phyloP scores from a whole-genome alignment of 2,888 invertebrate species.

The Polyommatus iphigenia region DNA sequence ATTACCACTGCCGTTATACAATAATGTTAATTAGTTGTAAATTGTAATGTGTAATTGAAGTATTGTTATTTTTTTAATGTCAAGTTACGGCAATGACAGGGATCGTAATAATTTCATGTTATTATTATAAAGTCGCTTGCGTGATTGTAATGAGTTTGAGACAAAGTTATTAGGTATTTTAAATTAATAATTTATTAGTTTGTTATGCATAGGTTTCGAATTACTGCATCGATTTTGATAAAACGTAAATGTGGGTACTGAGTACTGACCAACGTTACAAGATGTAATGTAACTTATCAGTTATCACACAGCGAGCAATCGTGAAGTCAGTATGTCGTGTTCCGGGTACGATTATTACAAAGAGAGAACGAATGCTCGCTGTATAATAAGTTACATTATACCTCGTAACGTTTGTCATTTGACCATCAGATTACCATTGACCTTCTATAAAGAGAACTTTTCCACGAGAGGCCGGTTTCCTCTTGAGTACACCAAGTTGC shows the following conservation, averaged over 20 bases:
- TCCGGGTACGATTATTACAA: too few species aligned
- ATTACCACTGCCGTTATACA: constrained; percentile 17
- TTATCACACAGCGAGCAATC: too few species aligned
- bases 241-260: neutral
- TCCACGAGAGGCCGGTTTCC: neutral
- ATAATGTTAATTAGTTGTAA: constrained; percentile 25
- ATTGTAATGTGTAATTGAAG: neutral
- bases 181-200: neutral
- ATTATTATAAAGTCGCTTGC: neutral
- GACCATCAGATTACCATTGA: too few species aligned
- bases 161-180: too few species aligned
- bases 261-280: too few species aligned
- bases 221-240: neutral
- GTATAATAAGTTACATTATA: too few species aligned
- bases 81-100: neutral
- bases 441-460: neutral
- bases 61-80: constrained; percentile 2
- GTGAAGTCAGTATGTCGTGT: too few species aligned
- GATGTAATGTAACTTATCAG: too few species aligned
- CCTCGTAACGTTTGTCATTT: too few species aligned
- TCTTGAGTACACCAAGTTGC: too few species aligned
- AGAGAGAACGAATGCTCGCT: too few species aligned
- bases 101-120: neutral
- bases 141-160: neutral
- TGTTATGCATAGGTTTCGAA: neutral